Conservation (phyloP, 2,797 vertebrate species). For the Amblyopsis hoosieri region DNA sequence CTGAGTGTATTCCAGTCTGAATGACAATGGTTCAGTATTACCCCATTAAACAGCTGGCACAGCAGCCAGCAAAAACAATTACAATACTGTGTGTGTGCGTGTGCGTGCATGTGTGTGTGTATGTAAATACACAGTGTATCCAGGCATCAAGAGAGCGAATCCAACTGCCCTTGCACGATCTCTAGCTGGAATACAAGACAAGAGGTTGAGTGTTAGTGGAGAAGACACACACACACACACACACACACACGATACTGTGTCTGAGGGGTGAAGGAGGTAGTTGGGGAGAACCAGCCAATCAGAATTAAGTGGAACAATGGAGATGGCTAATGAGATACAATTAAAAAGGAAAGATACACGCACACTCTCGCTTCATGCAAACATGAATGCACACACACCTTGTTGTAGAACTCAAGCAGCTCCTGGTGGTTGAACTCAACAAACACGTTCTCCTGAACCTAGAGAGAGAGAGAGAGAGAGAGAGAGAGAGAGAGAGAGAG, state of each 20-base stretch:
- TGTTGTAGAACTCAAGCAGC: slow-evolving; percentile 95
- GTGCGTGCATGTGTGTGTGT: slow-evolving; percentile 15
- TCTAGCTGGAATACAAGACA: slow-evolving; percentile 65
- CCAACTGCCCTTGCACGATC: slow-evolving; percentile 72
- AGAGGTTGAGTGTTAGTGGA: slow-evolving; percentile 26
- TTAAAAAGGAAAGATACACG: not conserved
- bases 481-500: not conserved
- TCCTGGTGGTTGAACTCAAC: slow-evolving; percentile 92
- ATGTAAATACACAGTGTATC: slow-evolving; percentile 29
- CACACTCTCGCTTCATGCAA: slow-evolving; percentile 3
- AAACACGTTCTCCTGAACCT: slow-evolving; percentile 89
- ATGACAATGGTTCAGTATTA: slow-evolving; percentile 16
- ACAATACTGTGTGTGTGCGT: slow-evolving; percentile 5
- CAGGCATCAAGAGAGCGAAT: slow-evolving; percentile 70
- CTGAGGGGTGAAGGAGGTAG: not conserved
- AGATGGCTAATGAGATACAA: slow-evolving; percentile 3
- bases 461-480: slow-evolving; percentile 21
- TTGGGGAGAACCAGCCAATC: slow-evolving; percentile 10
- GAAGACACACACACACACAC: slow-evolving; percentile 5
- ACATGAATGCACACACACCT: slow-evolving; percentile 68
- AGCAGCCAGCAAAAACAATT: slow-evolving; percentile 45
- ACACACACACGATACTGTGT: not conserved
- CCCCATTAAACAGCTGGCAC: slow-evolving; percentile 36
- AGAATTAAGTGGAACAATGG: slow-evolving; percentile 20
- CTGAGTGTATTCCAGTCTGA: slow-evolving; percentile 11